phyloP scores from a whole-genome alignment of 2,113 vertebrate genomes.

The Forbesichthys agassizii region DNA sequence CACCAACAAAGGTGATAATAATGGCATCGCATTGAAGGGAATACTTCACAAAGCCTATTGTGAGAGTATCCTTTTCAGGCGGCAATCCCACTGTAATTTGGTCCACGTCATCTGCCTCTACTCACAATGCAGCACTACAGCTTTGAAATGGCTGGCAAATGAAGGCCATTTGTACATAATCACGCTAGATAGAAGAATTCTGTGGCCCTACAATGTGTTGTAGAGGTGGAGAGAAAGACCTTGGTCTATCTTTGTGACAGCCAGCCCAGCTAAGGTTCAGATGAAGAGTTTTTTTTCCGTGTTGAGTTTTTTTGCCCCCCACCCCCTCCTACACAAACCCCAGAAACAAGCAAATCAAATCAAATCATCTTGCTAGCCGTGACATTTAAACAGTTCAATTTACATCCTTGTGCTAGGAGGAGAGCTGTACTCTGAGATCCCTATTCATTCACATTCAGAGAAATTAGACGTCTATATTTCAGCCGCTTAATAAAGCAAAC shows the following conservation, averaged over 20 bases:
- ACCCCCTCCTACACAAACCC: not conserved
- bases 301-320: not conserved
- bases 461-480: constrained; percentile 74
- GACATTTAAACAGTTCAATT: constrained; percentile 76
- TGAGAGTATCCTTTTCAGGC: constrained; percentile 76
- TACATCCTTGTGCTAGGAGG: constrained; percentile 73
- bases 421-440: constrained; percentile 63
- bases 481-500: constrained; percentile 69
- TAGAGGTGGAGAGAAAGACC: constrained; percentile 76
- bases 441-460: constrained; percentile 65
- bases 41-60: constrained; percentile 78
- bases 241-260: constrained; percentile 73
- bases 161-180: constrained; percentile 81
- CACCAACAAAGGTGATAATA: constrained; percentile 77
- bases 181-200: constrained; percentile 75
- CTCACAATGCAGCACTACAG: constrained; percentile 74
- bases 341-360: constrained; percentile 79
- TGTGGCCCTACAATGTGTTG: constrained; percentile 67
- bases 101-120: constrained; percentile 72
- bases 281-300: constrained; percentile 24
- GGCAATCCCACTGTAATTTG: constrained; percentile 75
- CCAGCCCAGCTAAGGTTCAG: constrained; percentile 64
- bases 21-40: constrained; percentile 71
- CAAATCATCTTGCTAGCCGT: constrained; percentile 70
- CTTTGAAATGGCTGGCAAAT: constrained; percentile 78